Evolutionary conservation across 2,797 vertebrate genomes (phyloP).

Genomic region (Sebastes umbrosus): DNA sequence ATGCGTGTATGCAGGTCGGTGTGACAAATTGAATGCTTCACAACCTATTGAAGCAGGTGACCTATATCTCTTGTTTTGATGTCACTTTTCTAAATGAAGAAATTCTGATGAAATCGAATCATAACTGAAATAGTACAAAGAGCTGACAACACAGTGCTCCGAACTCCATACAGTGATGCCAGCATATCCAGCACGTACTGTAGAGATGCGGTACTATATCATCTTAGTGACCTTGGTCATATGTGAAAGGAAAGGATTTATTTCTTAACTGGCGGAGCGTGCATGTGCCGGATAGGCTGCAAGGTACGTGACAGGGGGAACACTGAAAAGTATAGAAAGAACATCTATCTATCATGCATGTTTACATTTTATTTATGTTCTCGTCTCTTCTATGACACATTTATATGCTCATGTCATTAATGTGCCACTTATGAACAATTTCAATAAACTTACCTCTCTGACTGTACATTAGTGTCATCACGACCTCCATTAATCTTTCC

Average conservation of each 20-base stretch:
- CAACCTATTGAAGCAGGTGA: not conserved
- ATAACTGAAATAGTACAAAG: not conserved
- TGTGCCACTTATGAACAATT: not conserved
- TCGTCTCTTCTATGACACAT: not conserved
- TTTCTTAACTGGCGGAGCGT: not conserved
- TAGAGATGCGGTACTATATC: not conserved
- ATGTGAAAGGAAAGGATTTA: conserved; percentile 4
- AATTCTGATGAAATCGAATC: not conserved
- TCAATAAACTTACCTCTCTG: not conserved
- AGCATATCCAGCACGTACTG: not conserved
- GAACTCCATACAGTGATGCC: not conserved
- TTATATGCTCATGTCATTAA: not conserved
- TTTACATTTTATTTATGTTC: not conserved
- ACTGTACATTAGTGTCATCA: not conserved
- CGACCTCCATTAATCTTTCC: not conserved
- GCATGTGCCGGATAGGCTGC: not conserved
- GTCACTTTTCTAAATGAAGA: not conserved
- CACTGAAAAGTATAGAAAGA: not conserved
- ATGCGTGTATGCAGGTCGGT: not conserved
- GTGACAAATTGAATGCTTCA: not conserved
- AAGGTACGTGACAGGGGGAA: not conserved
- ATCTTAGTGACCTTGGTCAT: conserved; percentile 12
- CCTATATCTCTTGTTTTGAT: not conserved
- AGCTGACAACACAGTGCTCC: not conserved
- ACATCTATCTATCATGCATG: not conserved